These are phyloP conservation scores for Drosophila willistoni DNA, from an alignment of 1,140 invertebrate genomes.

Conservation along the genomic window DNA sequence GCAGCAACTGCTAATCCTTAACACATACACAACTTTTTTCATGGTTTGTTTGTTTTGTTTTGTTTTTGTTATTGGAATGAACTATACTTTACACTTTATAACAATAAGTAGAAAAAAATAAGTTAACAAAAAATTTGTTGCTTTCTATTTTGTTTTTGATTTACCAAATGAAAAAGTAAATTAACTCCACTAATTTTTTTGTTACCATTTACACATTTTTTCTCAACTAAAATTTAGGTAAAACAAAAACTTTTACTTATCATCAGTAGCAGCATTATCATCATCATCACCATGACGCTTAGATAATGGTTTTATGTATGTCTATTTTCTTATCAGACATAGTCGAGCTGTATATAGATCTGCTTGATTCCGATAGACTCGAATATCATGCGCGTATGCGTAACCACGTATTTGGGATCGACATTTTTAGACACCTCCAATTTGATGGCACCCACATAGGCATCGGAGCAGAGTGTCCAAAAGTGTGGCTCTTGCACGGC, in stretches of 20 bases:
- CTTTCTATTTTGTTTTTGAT: slow-evolving; percentile 26
- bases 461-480: slow-evolving; percentile 97
- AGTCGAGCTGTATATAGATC: slow-evolving; percentile 96
- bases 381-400: slow-evolving; percentile 97
- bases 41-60: slow-evolving; percentile 14
- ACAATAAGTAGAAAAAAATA: slow-evolving; percentile 67
- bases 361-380: slow-evolving; percentile 94
- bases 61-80: slow-evolving; percentile 65
- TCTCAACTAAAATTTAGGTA: slow-evolving; percentile 54
- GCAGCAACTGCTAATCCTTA: slow-evolving; percentile 47
- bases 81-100: slow-evolving; percentile 35
- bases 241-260: slow-evolving; percentile 35
- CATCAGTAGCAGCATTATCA: slow-evolving; percentile 39
- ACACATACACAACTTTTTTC: slow-evolving; percentile 30
- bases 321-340: slow-evolving; percentile 85
- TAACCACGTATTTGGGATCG: slow-evolving; percentile 95
- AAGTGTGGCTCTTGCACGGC: slow-evolving; percentile 98
- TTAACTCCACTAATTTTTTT: slow-evolving; percentile 33
- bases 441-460: slow-evolving; percentile 96
- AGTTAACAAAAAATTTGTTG: slow-evolving; percentile 58
- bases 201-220: slow-evolving; percentile 35
- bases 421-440: slow-evolving; percentile 95
- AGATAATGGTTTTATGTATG: slow-evolving; percentile 4
- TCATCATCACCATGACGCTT: slow-evolving; percentile 34
- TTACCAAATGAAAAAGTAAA: slow-evolving; percentile 8